Evolutionary conservation across 2,888 invertebrate species (phyloP).

Genomic region (Adelphocoris suturalis): DNA sequence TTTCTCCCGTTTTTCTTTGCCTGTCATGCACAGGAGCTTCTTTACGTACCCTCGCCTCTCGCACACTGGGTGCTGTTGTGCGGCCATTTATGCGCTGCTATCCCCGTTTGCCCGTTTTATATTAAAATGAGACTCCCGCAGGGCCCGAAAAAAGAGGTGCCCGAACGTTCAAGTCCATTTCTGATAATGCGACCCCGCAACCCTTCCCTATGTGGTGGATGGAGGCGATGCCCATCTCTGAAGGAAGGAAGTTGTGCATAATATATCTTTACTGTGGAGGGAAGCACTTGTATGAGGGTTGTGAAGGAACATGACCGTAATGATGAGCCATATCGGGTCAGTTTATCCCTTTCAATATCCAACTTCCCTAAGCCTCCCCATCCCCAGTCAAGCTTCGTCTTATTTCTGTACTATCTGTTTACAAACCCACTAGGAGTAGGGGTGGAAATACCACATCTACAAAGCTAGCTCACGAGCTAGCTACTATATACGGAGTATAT

Average conservation of each 20-base stretch:
- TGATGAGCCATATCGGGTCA: constrained; percentile 38
- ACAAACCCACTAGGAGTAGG: no score
- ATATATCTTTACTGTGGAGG: constrained; percentile 47
- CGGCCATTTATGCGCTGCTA: constrained; percentile 43
- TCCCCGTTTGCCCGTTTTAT: constrained; percentile 49
- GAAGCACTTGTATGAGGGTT: background rate
- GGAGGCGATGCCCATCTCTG: background rate
- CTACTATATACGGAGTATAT: no score
- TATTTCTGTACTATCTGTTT: no score
- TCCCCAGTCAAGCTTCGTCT: no score
- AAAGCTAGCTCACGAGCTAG: no score
- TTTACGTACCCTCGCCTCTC: background rate
- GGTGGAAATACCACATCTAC: no score
- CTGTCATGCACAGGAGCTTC: constrained; percentile 46
- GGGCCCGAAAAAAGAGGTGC: constrained; percentile 12
- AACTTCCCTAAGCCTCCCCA: no score
- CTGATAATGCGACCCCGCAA: constrained; percentile 50
- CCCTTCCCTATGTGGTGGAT: background rate
- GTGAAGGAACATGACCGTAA: background rate
- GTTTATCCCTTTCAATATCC: background rate
- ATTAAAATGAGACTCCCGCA: constrained; percentile 58
- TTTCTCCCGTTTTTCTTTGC: background rate
- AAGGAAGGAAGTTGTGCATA: constrained; percentile 58
- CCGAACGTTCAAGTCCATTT: constrained; percentile 46
- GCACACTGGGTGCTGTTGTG: constrained; percentile 11